A percentile compares a stretch with the other conserved stretches of the same genome.
These are phyloP conservation scores for Parasteatoda tepidariorum DNA, from an alignment of 1,140 invertebrate genomes.

Conservation along the genomic window DNA sequence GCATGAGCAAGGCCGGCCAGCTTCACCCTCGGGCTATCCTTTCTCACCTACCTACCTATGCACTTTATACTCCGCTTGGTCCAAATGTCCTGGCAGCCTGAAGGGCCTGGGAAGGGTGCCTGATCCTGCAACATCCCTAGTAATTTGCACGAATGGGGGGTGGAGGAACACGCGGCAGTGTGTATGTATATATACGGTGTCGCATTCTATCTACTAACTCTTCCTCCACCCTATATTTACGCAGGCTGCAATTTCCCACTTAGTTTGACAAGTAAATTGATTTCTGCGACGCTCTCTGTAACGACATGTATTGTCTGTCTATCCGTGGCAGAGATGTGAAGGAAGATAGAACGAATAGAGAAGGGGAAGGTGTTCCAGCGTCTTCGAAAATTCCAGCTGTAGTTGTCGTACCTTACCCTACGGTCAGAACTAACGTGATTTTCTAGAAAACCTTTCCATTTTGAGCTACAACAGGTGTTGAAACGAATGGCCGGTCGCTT, in stretches of 20 bases:
- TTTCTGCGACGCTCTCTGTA: slow-evolving; percentile 62
- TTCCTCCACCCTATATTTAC: slow-evolving; percentile 50
- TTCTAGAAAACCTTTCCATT: neutral
- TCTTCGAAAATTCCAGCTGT: slow-evolving; percentile 22
- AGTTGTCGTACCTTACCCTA: neutral
- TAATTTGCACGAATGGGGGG: slow-evolving; percentile 27
- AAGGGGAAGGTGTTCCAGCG: neutral
- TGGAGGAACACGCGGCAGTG: neutral
- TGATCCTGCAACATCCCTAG: slow-evolving; percentile 2
- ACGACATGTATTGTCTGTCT: slow-evolving; percentile 63
- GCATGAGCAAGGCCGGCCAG: slow-evolving; percentile 17
- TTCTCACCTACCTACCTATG: slow-evolving; percentile 52
- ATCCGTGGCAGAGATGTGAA: neutral
- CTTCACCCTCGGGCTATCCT: slow-evolving; percentile 20
- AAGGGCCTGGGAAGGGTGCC: slow-evolving; percentile 10
- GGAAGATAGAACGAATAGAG: neutral
- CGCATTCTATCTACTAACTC: neutral
- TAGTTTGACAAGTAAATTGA: slow-evolving; percentile 67
- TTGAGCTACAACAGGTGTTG: slow-evolving; percentile 41
- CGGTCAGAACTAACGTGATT: slow-evolving; percentile 46
- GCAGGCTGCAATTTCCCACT: slow-evolving; percentile 61
- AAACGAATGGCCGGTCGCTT: neutral
- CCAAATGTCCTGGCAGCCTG: neutral
- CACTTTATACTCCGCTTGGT: slow-evolving; percentile 37
- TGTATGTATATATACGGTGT: neutral